Evolutionary conservation across 2,888 invertebrate species (phyloP).

Genomic region (Ophioninae sp.): DNA sequence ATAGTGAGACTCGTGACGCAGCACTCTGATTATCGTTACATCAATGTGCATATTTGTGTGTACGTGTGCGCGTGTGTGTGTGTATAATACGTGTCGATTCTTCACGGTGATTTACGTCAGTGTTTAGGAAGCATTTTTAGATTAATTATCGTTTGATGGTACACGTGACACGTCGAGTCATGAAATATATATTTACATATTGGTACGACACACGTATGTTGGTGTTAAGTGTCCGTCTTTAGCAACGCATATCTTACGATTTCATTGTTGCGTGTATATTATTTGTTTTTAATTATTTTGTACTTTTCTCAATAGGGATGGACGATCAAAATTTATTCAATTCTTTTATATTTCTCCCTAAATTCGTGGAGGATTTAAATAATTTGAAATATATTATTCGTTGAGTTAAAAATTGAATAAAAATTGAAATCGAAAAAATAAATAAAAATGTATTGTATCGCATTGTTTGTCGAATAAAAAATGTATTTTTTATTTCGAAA

Average conservation of each 20-base stretch:
- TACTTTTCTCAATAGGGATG: constrained; percentile 30
- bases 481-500: too few relatives aligned
- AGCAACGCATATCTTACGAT: neutral
- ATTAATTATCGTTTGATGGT: constrained; percentile 22
- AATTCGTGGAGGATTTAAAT: too few relatives aligned
- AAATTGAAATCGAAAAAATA: too few relatives aligned
- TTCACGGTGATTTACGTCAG: constrained; percentile 18
- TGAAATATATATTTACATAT: constrained; percentile 7
- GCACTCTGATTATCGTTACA: constrained; percentile 30
- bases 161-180: constrained; percentile 22
- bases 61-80: neutral
- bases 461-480: too few relatives aligned
- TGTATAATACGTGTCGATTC: neutral
- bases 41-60: constrained; percentile 13
- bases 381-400: too few relatives aligned
- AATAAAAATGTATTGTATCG: too few relatives aligned
- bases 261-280: constrained; percentile 17
- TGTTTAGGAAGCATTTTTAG: constrained; percentile 49
- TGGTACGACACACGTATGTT: constrained; percentile 41
- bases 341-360: too few relatives aligned
- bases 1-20: constrained; percentile 38
- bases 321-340: constrained; percentile 11
- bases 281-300: constrained; percentile 1
- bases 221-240: constrained; percentile 52
- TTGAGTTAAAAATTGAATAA: too few relatives aligned